These are phyloP conservation scores for Rhinichthys osculus DNA, from an alignment of 2,797 vertebrate species.

Conservation along the genomic window DNA sequence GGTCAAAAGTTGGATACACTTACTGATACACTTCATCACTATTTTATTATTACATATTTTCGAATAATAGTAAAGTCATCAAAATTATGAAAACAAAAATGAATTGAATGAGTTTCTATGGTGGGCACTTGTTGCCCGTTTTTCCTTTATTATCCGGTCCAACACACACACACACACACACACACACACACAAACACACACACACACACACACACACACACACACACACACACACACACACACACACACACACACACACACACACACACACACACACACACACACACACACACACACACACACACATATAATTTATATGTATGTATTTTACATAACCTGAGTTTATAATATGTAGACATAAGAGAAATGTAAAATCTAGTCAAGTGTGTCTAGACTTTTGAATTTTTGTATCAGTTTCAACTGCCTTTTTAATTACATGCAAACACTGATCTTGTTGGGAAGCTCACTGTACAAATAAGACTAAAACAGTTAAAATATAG, in stretches of 20 bases:
- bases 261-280: background rate
- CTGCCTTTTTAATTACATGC: background rate
- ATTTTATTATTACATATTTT: no score
- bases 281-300: background rate
- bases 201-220: background rate
- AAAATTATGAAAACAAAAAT: background rate
- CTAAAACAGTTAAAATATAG: conserved; percentile 15
- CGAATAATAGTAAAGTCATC: background rate
- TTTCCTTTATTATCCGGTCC: background rate
- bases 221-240: background rate
- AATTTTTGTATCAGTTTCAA: background rate
- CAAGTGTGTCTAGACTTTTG: background rate
- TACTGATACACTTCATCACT: background rate
- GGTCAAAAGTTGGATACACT: background rate
- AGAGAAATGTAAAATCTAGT: background rate
- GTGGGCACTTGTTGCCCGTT: background rate
- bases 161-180: background rate
- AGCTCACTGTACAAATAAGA: background rate
- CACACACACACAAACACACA: rapidly evolving
- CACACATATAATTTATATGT: no score
- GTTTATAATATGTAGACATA: background rate
- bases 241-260: background rate
- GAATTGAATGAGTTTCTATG: background rate
- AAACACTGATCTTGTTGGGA: conserved; percentile 6
- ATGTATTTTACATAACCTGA: background rate